phyloP scores from a whole-genome alignment of 1,140 invertebrate species.

The Cryptotermes secundus region DNA sequence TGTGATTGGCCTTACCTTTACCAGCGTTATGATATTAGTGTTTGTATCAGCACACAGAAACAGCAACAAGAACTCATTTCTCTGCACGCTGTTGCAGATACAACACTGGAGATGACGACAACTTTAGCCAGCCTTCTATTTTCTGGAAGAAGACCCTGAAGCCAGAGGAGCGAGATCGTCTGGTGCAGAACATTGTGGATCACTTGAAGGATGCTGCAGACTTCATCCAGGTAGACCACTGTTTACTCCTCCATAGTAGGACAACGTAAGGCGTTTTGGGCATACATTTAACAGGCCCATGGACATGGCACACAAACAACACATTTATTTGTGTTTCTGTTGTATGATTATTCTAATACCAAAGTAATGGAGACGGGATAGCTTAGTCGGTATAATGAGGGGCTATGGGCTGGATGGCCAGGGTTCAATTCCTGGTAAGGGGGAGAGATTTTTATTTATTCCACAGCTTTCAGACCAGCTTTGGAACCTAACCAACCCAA shows the following conservation, averaged over 20 bases:
- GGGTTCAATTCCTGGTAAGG: too few species aligned
- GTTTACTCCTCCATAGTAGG: not conserved
- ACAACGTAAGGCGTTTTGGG: not conserved
- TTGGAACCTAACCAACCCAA: too few species aligned
- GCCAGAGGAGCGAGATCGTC: slow-evolving; percentile 65
- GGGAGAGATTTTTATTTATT: too few species aligned
- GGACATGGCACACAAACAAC: not conserved
- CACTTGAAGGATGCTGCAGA: slow-evolving; percentile 74
- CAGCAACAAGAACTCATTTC: too few species aligned
- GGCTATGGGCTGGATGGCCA: too few species aligned
- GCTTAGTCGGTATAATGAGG: too few species aligned
- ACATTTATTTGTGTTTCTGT: not conserved
- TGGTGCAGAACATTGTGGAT: slow-evolving; percentile 79
- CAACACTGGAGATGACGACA: slow-evolving; percentile 84
- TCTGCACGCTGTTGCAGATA: slow-evolving; percentile 52
- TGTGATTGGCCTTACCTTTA: too few species aligned
- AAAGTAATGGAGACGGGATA: too few species aligned
- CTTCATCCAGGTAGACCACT: slow-evolving; percentile 69
- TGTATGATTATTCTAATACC: not conserved
- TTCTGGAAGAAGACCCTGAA: slow-evolving; percentile 84
- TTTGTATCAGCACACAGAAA: too few species aligned
- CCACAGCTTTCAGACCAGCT: too few species aligned
- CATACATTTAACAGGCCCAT: not conserved
- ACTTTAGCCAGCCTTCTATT: slow-evolving; percentile 77
- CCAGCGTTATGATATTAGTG: too few species aligned